These are phyloP conservation scores for Naso thynnoides DNA, from an alignment of 2,797 vertebrate genomes.

Conservation along the genomic window DNA sequence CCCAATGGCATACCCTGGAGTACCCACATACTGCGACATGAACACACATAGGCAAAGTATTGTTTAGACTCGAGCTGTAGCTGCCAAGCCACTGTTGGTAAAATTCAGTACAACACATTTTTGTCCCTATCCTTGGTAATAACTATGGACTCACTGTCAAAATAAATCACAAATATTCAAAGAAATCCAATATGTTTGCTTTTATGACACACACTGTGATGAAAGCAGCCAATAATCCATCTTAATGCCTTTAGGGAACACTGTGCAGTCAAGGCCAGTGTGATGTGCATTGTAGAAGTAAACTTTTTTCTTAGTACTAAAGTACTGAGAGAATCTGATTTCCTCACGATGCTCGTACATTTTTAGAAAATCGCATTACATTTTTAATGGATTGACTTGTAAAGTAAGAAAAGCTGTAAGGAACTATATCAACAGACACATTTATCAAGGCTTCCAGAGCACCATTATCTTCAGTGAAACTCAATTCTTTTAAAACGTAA, in stretches of 20 bases:
- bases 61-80: not conserved
- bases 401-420: not conserved
- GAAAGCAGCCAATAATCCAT: not conserved
- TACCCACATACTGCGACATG: constrained; percentile 1
- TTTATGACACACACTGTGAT: not conserved
- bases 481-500: no score
- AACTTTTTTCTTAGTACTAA: not conserved
- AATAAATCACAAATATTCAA: constrained; percentile 19
- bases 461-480: not conserved
- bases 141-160: not conserved
- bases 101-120: constrained; percentile 20
- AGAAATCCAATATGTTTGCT: not conserved
- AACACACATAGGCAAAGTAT: constrained; percentile 12
- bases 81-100: constrained; percentile 9
- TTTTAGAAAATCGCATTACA: not conserved
- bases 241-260: not conserved
- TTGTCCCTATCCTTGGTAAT: not conserved
- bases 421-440: not conserved
- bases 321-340: constrained; percentile 6
- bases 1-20: not conserved
- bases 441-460: not conserved
- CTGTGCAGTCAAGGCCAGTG: not conserved
- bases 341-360: not conserved
- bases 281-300: not conserved
- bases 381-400: not conserved